phyloP scores from a whole-genome alignment of 2,797 vertebrate genomes.

The Picus viridis region DNA sequence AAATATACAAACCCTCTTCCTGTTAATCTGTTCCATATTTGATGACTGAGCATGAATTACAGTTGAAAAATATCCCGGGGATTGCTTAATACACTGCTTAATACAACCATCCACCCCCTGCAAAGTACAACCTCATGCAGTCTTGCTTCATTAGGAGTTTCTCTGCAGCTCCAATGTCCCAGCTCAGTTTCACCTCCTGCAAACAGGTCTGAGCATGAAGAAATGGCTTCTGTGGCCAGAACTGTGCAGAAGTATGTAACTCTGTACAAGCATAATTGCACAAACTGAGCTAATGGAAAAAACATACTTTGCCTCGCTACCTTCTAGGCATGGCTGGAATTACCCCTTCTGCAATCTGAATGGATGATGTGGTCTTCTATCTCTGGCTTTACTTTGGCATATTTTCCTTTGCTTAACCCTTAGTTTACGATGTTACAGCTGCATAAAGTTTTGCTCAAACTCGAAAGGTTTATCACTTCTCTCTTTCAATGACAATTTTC shows the following conservation, averaged over 20 bases:
- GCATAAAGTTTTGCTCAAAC: background rate
- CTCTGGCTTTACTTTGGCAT: constrained; percentile 16
- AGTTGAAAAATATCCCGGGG: constrained; percentile 50
- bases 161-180: constrained; percentile 41
- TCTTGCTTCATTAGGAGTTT: constrained; percentile 63
- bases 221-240: constrained; percentile 57
- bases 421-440: background rate
- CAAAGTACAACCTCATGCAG: constrained; percentile 35
- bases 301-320: constrained; percentile 28
- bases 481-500: background rate
- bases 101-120: constrained; percentile 57
- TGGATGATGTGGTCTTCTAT: constrained; percentile 20
- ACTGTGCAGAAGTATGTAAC: constrained; percentile 46
- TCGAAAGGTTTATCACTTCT: background rate
- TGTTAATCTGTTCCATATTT: constrained; percentile 69
- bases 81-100: constrained; percentile 57
- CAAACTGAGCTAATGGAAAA: constrained; percentile 63
- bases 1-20: constrained; percentile 40
- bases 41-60: constrained; percentile 45
- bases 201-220: constrained; percentile 65
- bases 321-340: constrained; percentile 59
- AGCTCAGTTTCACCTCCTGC: constrained; percentile 60
- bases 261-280: constrained; percentile 33
- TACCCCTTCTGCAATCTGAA: background rate
- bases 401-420: constrained; percentile 50